Conservation (phyloP, 2,797 vertebrate genomes). For the Amblyraja radiata region DNA sequence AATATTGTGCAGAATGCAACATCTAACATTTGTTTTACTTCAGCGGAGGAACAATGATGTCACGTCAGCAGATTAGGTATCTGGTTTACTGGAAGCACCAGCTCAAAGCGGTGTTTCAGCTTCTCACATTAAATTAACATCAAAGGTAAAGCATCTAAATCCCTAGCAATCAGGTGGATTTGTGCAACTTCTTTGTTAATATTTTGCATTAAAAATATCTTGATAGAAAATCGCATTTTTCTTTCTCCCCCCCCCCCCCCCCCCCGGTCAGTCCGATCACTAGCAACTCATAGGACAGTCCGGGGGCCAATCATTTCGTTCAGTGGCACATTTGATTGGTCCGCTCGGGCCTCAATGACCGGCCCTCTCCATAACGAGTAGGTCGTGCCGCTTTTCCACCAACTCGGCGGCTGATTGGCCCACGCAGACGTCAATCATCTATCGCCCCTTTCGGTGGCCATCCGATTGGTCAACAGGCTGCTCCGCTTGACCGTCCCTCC, state of each 20-base stretch:
- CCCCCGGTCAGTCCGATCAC: no score
- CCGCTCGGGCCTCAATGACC: no score
- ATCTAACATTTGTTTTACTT: no score
- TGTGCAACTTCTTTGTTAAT: background rate
- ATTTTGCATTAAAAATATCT: constrained; percentile 11
- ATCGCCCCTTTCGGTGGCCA: no score
- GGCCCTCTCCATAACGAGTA: no score
- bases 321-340: background rate
- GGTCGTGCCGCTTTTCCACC: no score
- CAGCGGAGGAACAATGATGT: background rate
- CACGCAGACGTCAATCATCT: no score
- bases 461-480: no score
- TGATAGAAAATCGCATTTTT: background rate
- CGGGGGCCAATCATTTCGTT: background rate
- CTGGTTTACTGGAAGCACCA: background rate
- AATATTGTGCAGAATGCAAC: background rate
- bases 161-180: background rate
- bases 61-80: background rate
- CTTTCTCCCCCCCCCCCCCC: no score
- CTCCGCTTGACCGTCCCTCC: no score
- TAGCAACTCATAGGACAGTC: background rate
- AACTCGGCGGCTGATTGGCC: no score
- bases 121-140: background rate
- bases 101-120: background rate
- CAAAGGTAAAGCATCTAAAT: no score